Base-by-base conservation (phyloP, 2,113 vertebrate genomes). In the Thinocorus orbignyianus region DNA sequence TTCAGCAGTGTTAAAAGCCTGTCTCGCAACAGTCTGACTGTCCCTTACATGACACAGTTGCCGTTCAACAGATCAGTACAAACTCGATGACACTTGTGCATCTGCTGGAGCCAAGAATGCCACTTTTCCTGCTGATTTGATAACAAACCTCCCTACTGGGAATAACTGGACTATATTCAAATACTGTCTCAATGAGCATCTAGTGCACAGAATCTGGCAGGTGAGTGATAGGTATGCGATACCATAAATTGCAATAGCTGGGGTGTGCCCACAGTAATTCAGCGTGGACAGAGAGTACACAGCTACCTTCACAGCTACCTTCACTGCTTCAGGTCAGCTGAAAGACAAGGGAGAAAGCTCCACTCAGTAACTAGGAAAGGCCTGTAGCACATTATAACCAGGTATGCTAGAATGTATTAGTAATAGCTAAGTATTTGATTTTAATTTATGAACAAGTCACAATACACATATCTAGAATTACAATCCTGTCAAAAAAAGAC, bases 11-110 rank as follows among this genome's bases (percentile, higher is more conserved):
- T 66, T 92, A 73, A 72, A 92, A 26, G 22, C 33, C 60, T 39
- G 23, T 37, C 65, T 94, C 2, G 0, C 80, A 64, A 90, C 92
- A 81, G 60, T 51, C 70, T 37, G 55, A 30, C 88, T 61, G 86
- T 42, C 81, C 88, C 88, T 84, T 79, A 73, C 23, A 9, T 46
- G 65, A 66, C 39, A 74, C 2, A 0, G 54, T 82, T 79, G 64
- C 62, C 94, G 89, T 92, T 95, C 82, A n/a, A 51, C 89, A 82
- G 54, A 86, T 93, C 54, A 33, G 49, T 72, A 92, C 87, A 92
- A 92, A 89, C 80, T 68, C 46, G 65, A 33, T 64, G 78, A 86
- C 85, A 69, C 71, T 69, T 4, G 46, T 58, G 55, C 25, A 24
- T 11, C 72, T 69, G 49, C 76, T 61, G 49, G 46, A 81, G 72